A percentile compares a stretch with the other conserved stretches of the same genome.
Conservation (phyloP, 2,888 invertebrate genomes). For the Trileptium ribeirensis region DNA sequence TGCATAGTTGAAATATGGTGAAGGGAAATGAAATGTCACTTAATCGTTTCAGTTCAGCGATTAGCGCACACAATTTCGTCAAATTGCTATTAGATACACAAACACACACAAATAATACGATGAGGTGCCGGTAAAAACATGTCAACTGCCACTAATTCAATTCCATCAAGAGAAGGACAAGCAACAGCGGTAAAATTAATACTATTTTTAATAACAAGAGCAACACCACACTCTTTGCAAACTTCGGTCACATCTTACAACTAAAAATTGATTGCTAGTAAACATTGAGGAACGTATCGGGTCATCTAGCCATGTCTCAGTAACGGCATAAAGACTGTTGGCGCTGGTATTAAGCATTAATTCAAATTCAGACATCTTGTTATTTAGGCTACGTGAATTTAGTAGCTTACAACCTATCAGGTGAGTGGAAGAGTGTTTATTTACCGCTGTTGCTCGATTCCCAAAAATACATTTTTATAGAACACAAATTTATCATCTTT, state of each 20-base stretch:
- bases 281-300: not conserved
- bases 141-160: not conserved
- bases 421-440: not conserved
- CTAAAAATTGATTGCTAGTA: not conserved
- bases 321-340: not conserved
- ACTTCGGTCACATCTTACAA: not conserved
- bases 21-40: too few relatives aligned
- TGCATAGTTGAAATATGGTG: too few relatives aligned
- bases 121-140: not conserved
- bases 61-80: not conserved
- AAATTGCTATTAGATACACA: not conserved
- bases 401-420: not conserved
- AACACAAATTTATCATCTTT: not conserved
- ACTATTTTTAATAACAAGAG: not conserved
- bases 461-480: not conserved
- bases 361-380: not conserved
- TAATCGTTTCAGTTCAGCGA: not conserved
- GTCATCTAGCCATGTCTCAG: not conserved
- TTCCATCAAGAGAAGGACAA: not conserved
- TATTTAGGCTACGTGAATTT: not conserved
- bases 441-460: not conserved
- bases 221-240: not conserved
- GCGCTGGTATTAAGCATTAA: not conserved
- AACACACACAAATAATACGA: not conserved
- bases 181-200: not conserved